Base-by-base conservation (phyloP, 1,140 invertebrate species). In the Varroa destructor region DNA sequence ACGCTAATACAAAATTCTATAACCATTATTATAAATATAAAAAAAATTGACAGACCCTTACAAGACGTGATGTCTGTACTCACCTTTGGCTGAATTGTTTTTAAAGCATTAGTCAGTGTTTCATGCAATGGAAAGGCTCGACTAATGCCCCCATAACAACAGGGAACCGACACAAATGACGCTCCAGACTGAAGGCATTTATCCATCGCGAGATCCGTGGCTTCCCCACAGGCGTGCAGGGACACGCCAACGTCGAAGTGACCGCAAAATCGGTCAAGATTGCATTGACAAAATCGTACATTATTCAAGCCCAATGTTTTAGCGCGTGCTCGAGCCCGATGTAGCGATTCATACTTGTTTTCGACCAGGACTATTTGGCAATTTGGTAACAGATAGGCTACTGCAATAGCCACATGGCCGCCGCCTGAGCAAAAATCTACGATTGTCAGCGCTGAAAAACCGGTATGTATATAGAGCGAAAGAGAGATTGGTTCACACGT, bases 351-450 rank as follows among this genome's bases (percentile, higher is more conserved):
- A 78, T 93, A 88, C 81, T 97, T 97, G 77, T 96, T 96, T 79
- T 97, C 93, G 61, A 97, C 81, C 40, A 97, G 79, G 77, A 93
- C 85, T 12, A 95, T 80, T 75, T 78, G 73, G 75, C 88, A 88
- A 10, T 84, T 77, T 40, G 36, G 91, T 56, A 94, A 78, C 43
- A 90, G 79, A 75, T 87, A 82, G 0, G 91, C 92, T 56, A 95
- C 77, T 3, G 93, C 76, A 74, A 97, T 88, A 2, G 91, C 93
- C 72, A 97, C 81, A 81, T 96, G 92, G 1, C 93, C 92, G 75
- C 89, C 88, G 1, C 93, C 93, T 76, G 89, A 90, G 80, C 93
- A 96, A 80, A 96, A 96, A 78, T 97, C 93, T 1, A 96, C 89
- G 74, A 97, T 90, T 40, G 61, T 67, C 12, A 12, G 14, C 14